These are phyloP conservation scores for Pandemis corylana DNA, from an alignment of 2,888 invertebrate species.

Conservation along the genomic window DNA sequence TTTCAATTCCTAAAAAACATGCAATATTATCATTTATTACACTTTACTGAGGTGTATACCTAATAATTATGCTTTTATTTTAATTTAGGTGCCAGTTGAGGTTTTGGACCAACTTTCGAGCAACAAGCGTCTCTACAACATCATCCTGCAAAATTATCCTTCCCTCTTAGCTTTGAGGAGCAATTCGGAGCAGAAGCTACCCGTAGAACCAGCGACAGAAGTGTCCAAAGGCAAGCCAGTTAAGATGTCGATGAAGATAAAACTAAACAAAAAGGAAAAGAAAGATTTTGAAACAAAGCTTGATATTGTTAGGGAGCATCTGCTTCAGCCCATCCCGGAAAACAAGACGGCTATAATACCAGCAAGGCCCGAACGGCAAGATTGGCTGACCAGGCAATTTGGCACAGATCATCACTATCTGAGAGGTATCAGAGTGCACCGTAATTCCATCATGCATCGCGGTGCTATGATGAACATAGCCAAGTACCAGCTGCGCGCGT, in stretches of 20 bases:
- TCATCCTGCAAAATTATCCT: conserved; percentile 90
- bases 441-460: conserved; percentile 94
- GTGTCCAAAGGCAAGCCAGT: conserved; percentile 80
- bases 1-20: conserved; percentile 6
- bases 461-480: conserved; percentile 94
- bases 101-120: conserved; percentile 87
- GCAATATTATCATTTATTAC: background rate
- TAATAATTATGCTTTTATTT: conserved; percentile 4
- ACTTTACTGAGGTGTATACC: background rate
- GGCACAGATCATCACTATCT: conserved; percentile 87
- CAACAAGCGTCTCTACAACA: conserved; percentile 88
- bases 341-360: conserved; percentile 68
- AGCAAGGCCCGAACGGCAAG: conserved; percentile 63
- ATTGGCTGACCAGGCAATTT: conserved; percentile 82
- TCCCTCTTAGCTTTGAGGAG: conserved; percentile 87
- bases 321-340: conserved; percentile 78
- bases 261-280: conserved; percentile 71
- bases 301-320: conserved; percentile 70
- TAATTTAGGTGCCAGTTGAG: conserved; percentile 87
- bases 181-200: conserved; percentile 86
- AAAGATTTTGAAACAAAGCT: conserved; percentile 76
- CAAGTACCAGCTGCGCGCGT: conserved; percentile 92
- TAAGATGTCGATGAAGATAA: conserved; percentile 87
- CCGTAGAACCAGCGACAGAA: conserved; percentile 64
- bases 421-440: conserved; percentile 88